Evolutionary conservation across 2,888 invertebrate genomes (phyloP).

Genomic region (Tachina grossa): DNA sequence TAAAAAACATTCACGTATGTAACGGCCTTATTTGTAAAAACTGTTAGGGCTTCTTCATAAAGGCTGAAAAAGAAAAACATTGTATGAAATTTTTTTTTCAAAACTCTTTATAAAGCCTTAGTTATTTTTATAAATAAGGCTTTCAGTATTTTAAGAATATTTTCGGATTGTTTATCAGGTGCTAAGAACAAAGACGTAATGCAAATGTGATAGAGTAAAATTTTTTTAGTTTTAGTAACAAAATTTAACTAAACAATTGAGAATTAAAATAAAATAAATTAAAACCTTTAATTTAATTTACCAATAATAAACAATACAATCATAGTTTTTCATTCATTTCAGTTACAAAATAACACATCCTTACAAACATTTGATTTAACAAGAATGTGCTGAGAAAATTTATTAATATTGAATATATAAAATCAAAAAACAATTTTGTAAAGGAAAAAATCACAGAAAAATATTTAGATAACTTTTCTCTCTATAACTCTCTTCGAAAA

Average conservation of each 20-base stretch:
- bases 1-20: slow-evolving; percentile 66
- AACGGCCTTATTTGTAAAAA: too few relatives aligned
- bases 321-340: slow-evolving; percentile 26
- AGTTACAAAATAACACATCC: slow-evolving; percentile 7
- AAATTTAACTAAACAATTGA: slow-evolving; percentile 16
- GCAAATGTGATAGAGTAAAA: slow-evolving; percentile 81
- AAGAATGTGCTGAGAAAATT: slow-evolving; percentile 72
- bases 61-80: too few relatives aligned
- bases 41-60: too few relatives aligned
- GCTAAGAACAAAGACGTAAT: slow-evolving; percentile 83
- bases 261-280: background rate
- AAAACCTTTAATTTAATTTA: background rate
- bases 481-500: slow-evolving; percentile 45
- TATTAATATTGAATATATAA: slow-evolving; percentile 63
- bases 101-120: too few relatives aligned
- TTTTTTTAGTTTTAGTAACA: slow-evolving; percentile 64
- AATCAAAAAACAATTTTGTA: slow-evolving; percentile 72
- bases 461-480: slow-evolving; percentile 65
- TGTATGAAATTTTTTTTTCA: too few relatives aligned
- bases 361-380: slow-evolving; percentile 56
- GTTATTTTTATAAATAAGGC: too few relatives aligned
- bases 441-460: slow-evolving; percentile 63
- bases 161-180: slow-evolving; percentile 76
- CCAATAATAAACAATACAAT: background rate
- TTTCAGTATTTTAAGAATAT: slow-evolving; percentile 44